Evolutionary conservation across 1,140 invertebrate genomes (phyloP), one percentile per base, ranked within the genome.

Genomic region (Chironomus striatipennis): DNA sequence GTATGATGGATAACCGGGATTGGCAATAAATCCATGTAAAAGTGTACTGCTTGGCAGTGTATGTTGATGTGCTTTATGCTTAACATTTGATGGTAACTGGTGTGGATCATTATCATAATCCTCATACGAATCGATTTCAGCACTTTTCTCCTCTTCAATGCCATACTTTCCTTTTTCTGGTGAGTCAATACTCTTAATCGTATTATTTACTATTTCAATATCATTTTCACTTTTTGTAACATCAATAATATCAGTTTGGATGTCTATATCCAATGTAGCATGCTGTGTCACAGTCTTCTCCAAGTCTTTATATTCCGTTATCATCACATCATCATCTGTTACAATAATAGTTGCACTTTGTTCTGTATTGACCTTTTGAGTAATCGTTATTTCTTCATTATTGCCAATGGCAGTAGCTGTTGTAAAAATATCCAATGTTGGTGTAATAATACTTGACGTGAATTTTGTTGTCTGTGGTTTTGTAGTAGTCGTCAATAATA

Each of bases 1-100:
- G 80, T 85, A 89, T 77, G 86, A 83, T 0, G 88, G 88, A 80
- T 89, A 90, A 0, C 88, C 87, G 0, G 88, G 87, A 74, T 85
- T 88, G 18, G 85, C 83, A 42, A 88, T 83, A 79, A 87, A 88
- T 1, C 88, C 88, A 57, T 81, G 79, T 9, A 74, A 21, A 24
- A 75, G 43, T 42, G 75, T 74, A 24, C 20, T 15, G 15, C 74
- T 24, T 10, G 43, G 47, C 2, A 42, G 17, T 21, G 75, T 72
- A 42, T 20, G 57, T 72, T 76, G 75, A 57, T 73, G 34, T 57
- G 74, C 74, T 12, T 18, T 74, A 57, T 75, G 70, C 6, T 21
- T 43, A 34, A 18, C 7, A n/a, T 42, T 70, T 42, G 64, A 24
- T 20, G 17, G 42, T 17, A n/a, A n/a, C n/a, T n/a, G n/a, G n/a